Evolutionary conservation across 2,797 vertebrate species (phyloP), one percentile per base, ranked within the genome.

Genomic region (Oreochromis grahami): DNA sequence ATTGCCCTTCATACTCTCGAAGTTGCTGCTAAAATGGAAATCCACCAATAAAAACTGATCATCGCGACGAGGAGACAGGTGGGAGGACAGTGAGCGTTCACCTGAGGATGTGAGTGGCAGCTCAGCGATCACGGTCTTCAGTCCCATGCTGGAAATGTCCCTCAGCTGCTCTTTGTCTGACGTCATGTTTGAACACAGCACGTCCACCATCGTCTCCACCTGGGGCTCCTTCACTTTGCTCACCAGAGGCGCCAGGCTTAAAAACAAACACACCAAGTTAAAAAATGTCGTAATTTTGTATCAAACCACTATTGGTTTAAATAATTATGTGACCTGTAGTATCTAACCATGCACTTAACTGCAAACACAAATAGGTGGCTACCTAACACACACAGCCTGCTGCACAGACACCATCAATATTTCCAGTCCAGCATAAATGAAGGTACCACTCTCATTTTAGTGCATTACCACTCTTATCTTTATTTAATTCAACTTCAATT

Each of bases 181-280:
- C 34, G 96, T 89, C 98, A 99, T 99, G 96, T 98, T 99, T 1
- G 96, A 96, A 12, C 98, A 99, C 17, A 99, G 96, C 0, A 96
- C 96, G 2, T 99, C 98, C 96, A 99, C 98, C 13, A 99, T 98
- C 4, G 95, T 97, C 95, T 99, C 98, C 90, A 99, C 98, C 94
- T 99, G 98, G 92, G 97, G 97, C 87, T 99, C 98, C 93, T 99
- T 99, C 94, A 99, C 98, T 51, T 99, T 99, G 82, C 97, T 95
- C 92, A 99, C 97, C 92, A 99, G 94, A 1, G 98, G 98, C 4
- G 98, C 98, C 94, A 99, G 94, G 82, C 98, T 99, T 89, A 2
- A 87, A 88, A 87, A 77, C 77, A 85, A 70, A 82, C 76, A 26
- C 2, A 86, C 60, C 38, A 43, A 29, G 5, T 45, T 70, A n/a